Evolutionary conservation across 2,113 vertebrate genomes (phyloP), one percentile per base, ranked within the genome.

Genomic region (Petrocephalus zakoni): DNA sequence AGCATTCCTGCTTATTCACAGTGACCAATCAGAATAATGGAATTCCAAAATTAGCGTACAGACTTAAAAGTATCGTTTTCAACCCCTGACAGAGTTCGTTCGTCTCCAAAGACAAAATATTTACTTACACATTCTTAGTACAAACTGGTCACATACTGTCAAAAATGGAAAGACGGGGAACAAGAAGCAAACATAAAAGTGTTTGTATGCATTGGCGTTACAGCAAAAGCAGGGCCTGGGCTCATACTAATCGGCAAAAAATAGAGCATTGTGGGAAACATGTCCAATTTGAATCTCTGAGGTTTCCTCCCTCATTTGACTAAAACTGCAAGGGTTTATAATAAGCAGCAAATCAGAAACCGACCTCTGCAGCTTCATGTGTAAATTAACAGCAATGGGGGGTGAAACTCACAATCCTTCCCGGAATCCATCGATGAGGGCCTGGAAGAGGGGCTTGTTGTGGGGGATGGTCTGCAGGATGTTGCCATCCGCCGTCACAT

Each of bases 391-490:
- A 9, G 4, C 1, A n/a, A 8, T 0, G 47, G 47, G 47, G 47
- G 22, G 78, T 9, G 29, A 85, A 89, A 97, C 98, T 98, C 93
- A 99, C 98, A 99, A 99, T 96, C 98, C 98, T 98, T 99, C 98
- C 95, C 98, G 97, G 95, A 99, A 99, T 92, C 98, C 98, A 91
- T 99, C 98, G 10, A 99, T 99, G 93, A 99, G 97, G 29, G 98
- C 98, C 94, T 99, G 98, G 91, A 99, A 99, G 87, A 99, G 98
- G 83, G 98, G 98, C 93, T 99, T 99, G 92, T 99, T 99, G 94
- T 99, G 98, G 90, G 98, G 98, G 93, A 99, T 99, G 88, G 98
- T 99, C 95, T 99, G 98, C 37, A 99, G 97, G 88, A 99, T 99
- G 93, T 99, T 99, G 89, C 98, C 98, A 90, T 99, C 98, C 68